A percentile compares a stretch with the other conserved stretches of the same genome.
phyloP scores from a whole-genome alignment of 2,797 vertebrate genomes.

The Schizopygopsis pylzovi region DNA sequence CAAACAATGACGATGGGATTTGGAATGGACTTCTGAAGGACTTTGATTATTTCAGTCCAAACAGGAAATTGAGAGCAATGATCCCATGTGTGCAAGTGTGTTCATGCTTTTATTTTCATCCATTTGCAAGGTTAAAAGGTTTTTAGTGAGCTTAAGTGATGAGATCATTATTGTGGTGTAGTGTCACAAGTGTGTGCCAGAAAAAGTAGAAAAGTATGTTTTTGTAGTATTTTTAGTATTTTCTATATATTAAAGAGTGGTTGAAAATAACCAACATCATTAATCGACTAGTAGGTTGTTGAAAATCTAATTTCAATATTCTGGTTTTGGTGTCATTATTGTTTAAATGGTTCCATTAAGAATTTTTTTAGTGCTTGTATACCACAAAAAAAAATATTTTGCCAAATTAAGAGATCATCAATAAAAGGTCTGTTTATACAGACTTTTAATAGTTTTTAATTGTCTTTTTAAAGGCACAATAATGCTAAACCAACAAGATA shows the following conservation, averaged over 20 bases:
- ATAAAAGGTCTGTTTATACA: neutral
- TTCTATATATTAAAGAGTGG: neutral
- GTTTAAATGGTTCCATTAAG: neutral
- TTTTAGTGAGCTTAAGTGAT: conserved; percentile 18
- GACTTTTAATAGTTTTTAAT: neutral
- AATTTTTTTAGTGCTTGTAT: neutral
- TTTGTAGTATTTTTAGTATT: neutral
- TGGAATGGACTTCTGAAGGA: conserved; percentile 74
- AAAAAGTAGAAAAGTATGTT: neutral
- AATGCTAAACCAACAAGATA: neutral
- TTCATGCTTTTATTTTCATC: conserved; percentile 24
- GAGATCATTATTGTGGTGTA: neutral
- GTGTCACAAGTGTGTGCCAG: neutral
- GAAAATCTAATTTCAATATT: neutral
- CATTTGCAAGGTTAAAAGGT: conserved; percentile 32
- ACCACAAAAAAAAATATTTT: neutral
- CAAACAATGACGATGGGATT: conserved; percentile 73
- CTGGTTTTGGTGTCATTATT: neutral
- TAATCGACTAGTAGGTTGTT: neutral
- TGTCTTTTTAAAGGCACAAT: neutral
- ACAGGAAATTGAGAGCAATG: conserved; percentile 78
- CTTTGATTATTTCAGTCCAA: conserved; percentile 75
- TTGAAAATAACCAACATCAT: neutral
- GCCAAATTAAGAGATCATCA: neutral
- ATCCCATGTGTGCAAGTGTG: conserved; percentile 38